Conservation (phyloP, 2,888 invertebrate genomes). For the Anoncus sp. region DNA sequence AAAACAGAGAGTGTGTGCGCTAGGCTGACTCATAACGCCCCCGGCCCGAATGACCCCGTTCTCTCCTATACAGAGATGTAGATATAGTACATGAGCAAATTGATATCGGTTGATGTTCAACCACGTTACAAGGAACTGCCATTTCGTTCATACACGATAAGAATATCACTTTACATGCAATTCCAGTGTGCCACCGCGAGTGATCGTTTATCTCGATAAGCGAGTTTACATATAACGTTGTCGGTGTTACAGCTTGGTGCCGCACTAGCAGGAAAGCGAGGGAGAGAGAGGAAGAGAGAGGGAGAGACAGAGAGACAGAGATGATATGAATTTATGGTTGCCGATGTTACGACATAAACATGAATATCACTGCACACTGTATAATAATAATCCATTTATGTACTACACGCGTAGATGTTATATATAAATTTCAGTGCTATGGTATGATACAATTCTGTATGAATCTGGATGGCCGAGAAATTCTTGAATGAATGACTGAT, state of each 20-base stretch:
- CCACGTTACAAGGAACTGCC: conserved; percentile 33
- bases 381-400: neutral
- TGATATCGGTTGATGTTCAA: conserved; percentile 19
- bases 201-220: conserved; percentile 37
- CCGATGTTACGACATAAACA: neutral
- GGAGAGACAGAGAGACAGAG: neutral
- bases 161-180: conserved; percentile 55
- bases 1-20: too few species aligned
- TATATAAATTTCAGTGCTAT: neutral
- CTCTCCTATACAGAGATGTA: neutral
- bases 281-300: neutral
- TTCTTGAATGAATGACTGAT: neutral
- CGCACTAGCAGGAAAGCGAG: neutral
- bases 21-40: too few species aligned
- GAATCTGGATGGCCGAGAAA: neutral
- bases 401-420: neutral
- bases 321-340: conserved; percentile 43
- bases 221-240: neutral
- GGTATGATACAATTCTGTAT: neutral
- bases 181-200: conserved; percentile 17
- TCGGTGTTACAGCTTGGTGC: neutral
- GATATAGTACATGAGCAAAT: neutral
- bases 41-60: too few species aligned
- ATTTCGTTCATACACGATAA: conserved; percentile 50
- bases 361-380: conserved; percentile 21